Conservation (phyloP, 2,797 vertebrate genomes). For the Sarcophilus harrisii region DNA sequence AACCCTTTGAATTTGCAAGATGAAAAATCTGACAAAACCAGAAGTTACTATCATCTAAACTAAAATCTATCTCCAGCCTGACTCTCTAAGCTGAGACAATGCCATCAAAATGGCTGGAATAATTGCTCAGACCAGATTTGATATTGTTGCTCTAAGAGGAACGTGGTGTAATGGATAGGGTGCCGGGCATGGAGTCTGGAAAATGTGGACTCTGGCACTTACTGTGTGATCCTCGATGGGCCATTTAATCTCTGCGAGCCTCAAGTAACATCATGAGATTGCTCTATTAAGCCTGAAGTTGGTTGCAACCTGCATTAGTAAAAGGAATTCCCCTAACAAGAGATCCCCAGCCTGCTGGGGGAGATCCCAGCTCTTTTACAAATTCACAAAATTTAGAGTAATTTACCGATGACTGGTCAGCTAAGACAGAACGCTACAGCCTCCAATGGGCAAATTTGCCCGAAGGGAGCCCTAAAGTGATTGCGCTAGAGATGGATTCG, state of each 20-base stretch:
- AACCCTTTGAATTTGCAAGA: slow-evolving; percentile 7
- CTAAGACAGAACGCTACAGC: slow-evolving; percentile 4
- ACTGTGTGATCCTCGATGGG: neutral
- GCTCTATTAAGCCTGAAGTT: neutral
- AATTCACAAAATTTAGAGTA: neutral
- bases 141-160: neutral
- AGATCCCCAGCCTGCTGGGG: neutral
- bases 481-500: neutral
- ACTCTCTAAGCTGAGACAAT: neutral
- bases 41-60: slow-evolving; percentile 40
- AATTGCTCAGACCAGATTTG: neutral
- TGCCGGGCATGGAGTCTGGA: neutral
- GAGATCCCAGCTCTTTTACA: neutral
- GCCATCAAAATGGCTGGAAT: slow-evolving; percentile 28
- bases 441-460: neutral
- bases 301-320: neutral
- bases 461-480: neutral
- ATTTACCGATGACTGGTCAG: neutral
- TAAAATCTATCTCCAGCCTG: neutral
- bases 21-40: neutral
- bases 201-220: neutral
- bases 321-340: neutral
- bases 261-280: neutral
- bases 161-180: neutral
- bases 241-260: no score